These are phyloP conservation scores for Tigriopus japonicus DNA, from an alignment of 1,140 invertebrate genomes.

Conservation along the genomic window DNA sequence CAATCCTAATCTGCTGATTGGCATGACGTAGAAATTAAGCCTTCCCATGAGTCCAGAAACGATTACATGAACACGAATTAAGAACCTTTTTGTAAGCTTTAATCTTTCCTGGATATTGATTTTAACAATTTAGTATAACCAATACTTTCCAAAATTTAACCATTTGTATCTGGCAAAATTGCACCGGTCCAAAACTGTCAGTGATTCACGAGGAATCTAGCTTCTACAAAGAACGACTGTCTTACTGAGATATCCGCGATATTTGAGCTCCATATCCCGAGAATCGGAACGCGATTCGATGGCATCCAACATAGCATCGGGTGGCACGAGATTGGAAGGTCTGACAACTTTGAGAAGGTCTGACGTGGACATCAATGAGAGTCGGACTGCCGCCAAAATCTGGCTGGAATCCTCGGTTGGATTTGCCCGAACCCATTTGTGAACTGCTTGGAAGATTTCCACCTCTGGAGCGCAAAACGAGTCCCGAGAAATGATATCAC, in stretches of 20 bases:
- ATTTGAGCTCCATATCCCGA: constrained; percentile 52
- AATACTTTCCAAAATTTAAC: too few relatives aligned
- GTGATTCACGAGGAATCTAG: too few relatives aligned
- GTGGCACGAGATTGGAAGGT: constrained; percentile 57
- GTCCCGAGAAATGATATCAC: constrained; percentile 60
- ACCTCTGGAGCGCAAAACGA: constrained; percentile 91
- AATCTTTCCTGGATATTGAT: too few relatives aligned
- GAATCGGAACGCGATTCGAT: constrained; percentile 62
- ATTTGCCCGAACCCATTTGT: constrained; percentile 62
- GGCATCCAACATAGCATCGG: constrained; percentile 81
- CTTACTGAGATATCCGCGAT: constrained; percentile 51
- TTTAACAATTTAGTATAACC: too few relatives aligned
- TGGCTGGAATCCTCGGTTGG: constrained; percentile 27
- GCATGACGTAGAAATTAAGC: too few relatives aligned
- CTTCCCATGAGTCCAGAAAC: too few relatives aligned
- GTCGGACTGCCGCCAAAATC: constrained; percentile 39
- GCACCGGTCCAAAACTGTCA: too few relatives aligned
- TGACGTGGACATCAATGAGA: constrained; percentile 56
- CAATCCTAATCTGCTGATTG: too few relatives aligned
- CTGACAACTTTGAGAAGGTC: constrained; percentile 73
- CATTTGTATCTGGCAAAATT: too few relatives aligned
- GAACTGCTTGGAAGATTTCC: constrained; percentile 76
- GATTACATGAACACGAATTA: too few relatives aligned
- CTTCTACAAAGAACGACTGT: neutral
- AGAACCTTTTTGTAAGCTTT: too few relatives aligned